Evolutionary conservation across 2,113 vertebrate genomes (phyloP).

Genomic region (Bombycilla garrulus): DNA sequence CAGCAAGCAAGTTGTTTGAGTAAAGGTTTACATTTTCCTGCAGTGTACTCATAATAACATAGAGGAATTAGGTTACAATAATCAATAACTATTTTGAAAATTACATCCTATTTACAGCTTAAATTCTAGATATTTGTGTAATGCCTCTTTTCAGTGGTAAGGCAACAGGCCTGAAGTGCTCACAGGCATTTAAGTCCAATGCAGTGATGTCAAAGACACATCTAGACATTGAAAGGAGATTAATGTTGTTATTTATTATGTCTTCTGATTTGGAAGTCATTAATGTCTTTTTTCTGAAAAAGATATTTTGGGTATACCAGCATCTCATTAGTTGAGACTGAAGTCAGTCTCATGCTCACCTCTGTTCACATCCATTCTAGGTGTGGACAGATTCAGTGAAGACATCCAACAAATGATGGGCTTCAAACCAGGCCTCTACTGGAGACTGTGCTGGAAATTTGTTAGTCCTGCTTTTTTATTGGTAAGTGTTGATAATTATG

Average conservation of each 20-base stretch:
- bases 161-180: background rate
- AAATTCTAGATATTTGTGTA: background rate
- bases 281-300: background rate
- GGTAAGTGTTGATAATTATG: constrained; percentile 73
- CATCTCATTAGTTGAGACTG: background rate
- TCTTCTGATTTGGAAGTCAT: background rate
- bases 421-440: constrained; percentile 98
- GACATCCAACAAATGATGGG: constrained; percentile 98
- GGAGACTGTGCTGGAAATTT: constrained; percentile 98
- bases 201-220: background rate
- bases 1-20: background rate
- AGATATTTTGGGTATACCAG: background rate
- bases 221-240: background rate
- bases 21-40: background rate
- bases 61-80: background rate
- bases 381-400: constrained; percentile 97
- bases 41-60: background rate
- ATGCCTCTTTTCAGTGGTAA: background rate
- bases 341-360: background rate
- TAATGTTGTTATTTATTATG: background rate
- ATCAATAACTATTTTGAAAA: background rate
- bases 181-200: background rate
- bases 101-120: background rate
- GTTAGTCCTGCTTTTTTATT: constrained; percentile 93
- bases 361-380: constrained; percentile 57